A percentile compares a stretch with the other conserved stretches of the same genome.
These are phyloP conservation scores for Brachynemurus nebulosus DNA, from an alignment of 2,888 invertebrate species.

Conservation along the genomic window DNA sequence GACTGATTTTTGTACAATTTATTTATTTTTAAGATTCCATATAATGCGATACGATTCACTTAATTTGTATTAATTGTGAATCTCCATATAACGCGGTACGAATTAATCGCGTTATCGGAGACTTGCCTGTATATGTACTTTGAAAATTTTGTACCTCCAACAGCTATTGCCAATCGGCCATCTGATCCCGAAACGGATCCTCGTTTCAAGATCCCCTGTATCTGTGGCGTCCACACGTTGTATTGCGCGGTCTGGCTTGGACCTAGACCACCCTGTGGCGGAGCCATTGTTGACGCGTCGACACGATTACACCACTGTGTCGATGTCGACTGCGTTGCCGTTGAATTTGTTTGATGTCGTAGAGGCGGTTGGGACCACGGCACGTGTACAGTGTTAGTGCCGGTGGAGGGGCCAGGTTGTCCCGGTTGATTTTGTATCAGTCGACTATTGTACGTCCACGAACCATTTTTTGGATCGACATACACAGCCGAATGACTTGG, in stretches of 20 bases:
- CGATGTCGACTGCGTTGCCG: not conserved
- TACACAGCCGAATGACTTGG: conserved; percentile 35
- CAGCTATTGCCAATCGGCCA: conserved; percentile 3
- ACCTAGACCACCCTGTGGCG: not conserved
- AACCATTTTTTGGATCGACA: conserved; percentile 34
- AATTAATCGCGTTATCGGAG: too few species aligned
- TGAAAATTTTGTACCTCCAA: not conserved
- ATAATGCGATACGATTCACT: too few species aligned
- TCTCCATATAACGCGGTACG: too few species aligned
- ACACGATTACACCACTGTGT: not conserved
- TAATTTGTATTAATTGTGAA: too few species aligned
- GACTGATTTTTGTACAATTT: too few species aligned
- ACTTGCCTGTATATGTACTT: too few species aligned
- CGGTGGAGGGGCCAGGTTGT: not conserved
- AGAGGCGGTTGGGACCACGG: conserved; percentile 2
- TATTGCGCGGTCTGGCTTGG: not conserved
- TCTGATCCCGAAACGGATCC: conserved; percentile 8
- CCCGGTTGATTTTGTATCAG: conserved; percentile 20
- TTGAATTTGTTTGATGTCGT: not conserved
- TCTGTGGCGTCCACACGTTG: not conserved
- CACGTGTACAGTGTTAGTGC: not conserved
- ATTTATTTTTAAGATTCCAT: too few species aligned
- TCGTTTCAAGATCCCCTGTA: conserved; percentile 6
- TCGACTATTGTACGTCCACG: conserved; percentile 36
- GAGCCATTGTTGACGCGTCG: not conserved